These are phyloP conservation scores for Pachyuromys duprasi DNA, from an alignment of 2,797 vertebrate species.

Conservation along the genomic window DNA sequence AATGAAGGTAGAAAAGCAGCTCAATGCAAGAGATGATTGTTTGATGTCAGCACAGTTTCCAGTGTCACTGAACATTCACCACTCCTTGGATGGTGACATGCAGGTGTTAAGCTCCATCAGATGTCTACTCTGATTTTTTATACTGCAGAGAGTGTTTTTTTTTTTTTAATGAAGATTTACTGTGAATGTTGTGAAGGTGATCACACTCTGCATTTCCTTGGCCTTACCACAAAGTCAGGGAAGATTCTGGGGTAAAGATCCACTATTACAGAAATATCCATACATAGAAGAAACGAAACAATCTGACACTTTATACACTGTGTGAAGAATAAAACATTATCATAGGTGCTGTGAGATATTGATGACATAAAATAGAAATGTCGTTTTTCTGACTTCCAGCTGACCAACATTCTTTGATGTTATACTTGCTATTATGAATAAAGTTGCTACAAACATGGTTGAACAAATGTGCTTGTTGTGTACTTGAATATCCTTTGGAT, in stretches of 20 bases:
- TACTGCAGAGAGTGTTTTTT: constrained; percentile 4
- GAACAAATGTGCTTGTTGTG: too few species aligned
- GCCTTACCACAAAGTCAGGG: background rate
- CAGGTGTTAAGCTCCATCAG: constrained; percentile 64
- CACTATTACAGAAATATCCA: background rate
- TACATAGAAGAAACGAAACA: background rate
- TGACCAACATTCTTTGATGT: background rate
- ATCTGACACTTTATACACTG: background rate
- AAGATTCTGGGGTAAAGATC: background rate
- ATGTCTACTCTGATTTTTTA: constrained; percentile 66
- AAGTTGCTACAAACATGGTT: too few species aligned
- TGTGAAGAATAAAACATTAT: background rate
- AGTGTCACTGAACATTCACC: constrained; percentile 40
- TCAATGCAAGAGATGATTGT: constrained; percentile 59
- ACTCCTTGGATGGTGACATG: constrained; percentile 60
- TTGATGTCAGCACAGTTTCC: constrained; percentile 56
- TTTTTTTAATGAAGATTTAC: constrained; percentile 52
- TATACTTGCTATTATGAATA: background rate
- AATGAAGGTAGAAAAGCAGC: constrained; percentile 51
- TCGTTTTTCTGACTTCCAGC: background rate
- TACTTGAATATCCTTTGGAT: too few species aligned
- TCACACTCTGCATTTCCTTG: constrained; percentile 44
- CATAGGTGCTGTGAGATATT: background rate
- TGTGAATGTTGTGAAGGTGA: constrained; percentile 53
- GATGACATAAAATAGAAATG: background rate